Evolutionary conservation across 2,113 vertebrate species (phyloP).

Genomic region (Ptyas mucosa): DNA sequence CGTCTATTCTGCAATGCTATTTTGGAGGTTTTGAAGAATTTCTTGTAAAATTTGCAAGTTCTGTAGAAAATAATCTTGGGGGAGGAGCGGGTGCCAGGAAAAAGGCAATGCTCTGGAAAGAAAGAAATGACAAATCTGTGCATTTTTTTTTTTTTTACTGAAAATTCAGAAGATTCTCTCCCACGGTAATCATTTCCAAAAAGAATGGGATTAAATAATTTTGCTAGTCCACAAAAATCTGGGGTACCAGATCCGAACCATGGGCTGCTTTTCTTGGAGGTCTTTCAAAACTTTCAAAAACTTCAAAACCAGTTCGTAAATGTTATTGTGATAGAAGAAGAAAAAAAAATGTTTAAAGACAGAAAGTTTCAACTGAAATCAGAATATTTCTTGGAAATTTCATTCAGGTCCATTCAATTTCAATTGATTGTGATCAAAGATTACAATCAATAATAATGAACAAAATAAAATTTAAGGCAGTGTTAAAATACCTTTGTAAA

Average conservation of each 20-base stretch:
- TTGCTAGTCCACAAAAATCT: not conserved
- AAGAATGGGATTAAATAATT: not conserved
- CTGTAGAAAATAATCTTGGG: not conserved
- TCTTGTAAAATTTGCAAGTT: not conserved
- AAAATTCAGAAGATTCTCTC: not conserved
- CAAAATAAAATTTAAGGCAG: not conserved
- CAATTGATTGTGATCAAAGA: not conserved
- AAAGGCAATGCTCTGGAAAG: not conserved
- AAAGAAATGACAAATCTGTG: not conserved
- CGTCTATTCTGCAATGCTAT: too few species aligned
- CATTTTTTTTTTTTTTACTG: not conserved
- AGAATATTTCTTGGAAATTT: conserved; percentile 47
- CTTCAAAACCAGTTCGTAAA: not conserved
- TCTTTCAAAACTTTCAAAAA: not conserved
- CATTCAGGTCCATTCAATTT: conserved; percentile 48
- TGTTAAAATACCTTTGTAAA: not conserved
- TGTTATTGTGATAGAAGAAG: not conserved
- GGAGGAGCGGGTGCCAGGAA: too few species aligned
- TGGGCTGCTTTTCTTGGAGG: not conserved
- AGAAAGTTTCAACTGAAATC: not conserved
- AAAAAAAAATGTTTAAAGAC: not conserved
- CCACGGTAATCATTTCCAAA: not conserved
- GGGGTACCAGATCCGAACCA: not conserved
- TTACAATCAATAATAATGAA: not conserved
- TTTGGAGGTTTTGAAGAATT: not conserved